Evolutionary conservation across 2,113 vertebrate genomes (phyloP), one percentile per base, ranked within the genome.

Genomic region (Montifringilla adamsi): DNA sequence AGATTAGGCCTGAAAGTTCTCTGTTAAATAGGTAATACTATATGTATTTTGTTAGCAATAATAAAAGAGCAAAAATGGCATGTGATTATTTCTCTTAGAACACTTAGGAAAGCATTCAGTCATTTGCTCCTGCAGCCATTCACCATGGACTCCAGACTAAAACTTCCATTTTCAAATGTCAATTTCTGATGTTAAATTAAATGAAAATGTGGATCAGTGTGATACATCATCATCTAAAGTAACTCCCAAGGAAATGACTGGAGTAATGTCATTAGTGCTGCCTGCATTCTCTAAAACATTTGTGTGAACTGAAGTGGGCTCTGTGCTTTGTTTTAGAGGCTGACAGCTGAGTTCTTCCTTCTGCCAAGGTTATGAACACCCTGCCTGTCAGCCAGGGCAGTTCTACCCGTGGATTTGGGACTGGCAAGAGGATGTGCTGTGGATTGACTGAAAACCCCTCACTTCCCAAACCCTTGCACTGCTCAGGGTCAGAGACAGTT

Each of bases 161-260:
- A 58, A 82, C 68, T 91, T 92, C 49, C 74, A 76, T 95, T 95
- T 96, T 88, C 50, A 92, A 78, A 94, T 90, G 84, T 94, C 88
- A 91, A 79, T 94, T 95, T 96, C 84, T 90, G 69, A 70, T 88
- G 64, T 82, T 87, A 95, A 95, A 95, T 89, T 90, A 94, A 96
- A 96, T 77, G 66, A 96, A 95, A 95, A 73, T n/a, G 64, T 77
- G 86, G 60, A 91, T 82, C 90, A 56, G 19, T 87, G 79, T 88
- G 81, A 97, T 96, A 90, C 8, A 97, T 93, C 93, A 95, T 90
- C 84, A 85, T 94, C 88, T 90, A 82, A 94, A 95, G 76, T 74
- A 95, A 84, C 87, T 94, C 81, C 69, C 4, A 6, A 92, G 69
- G 67, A 96, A 95, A 93, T 93, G 68, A 56, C 72, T 79, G 50